These are phyloP conservation scores for Salvelinus namaycush DNA, from an alignment of 2,113 vertebrate genomes.

Conservation along the genomic window DNA sequence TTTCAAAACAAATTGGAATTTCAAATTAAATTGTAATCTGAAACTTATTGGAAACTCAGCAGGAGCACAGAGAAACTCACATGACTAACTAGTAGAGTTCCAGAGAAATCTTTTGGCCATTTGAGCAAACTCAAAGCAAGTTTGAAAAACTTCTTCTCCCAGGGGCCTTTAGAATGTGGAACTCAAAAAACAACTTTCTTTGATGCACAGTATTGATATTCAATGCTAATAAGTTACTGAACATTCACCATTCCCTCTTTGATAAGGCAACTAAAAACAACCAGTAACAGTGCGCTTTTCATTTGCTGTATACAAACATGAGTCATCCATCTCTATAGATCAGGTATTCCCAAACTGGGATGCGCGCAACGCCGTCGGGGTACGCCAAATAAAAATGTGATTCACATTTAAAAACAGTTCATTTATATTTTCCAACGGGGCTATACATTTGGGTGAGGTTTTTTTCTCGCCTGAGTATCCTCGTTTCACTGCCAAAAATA, in stretches of 20 bases:
- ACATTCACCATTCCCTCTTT: background rate
- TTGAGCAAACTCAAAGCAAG: background rate
- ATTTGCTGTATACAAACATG: too few species aligned
- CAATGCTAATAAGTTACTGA: background rate
- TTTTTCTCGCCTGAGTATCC: too few species aligned
- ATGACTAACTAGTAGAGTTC: background rate
- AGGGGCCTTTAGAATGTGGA: background rate
- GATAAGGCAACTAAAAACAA: background rate
- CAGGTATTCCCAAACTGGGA: too few species aligned
- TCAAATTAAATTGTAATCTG: background rate
- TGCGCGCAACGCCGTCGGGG: too few species aligned
- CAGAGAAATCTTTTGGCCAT: background rate
- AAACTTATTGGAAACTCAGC: background rate
- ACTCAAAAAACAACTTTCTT: background rate
- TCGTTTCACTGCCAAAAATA: too few species aligned
- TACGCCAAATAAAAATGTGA: background rate
- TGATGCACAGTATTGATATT: background rate
- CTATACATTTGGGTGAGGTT: too few species aligned
- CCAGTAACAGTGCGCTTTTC: too few species aligned
- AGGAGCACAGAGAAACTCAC: background rate
- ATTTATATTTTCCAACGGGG: too few species aligned
- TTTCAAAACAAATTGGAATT: slow-evolving; percentile 4
- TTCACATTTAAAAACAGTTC: too few species aligned
- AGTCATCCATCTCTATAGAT: too few species aligned
- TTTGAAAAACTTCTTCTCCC: background rate